phyloP scores from a whole-genome alignment of 2,888 invertebrate species.

The Watsonalla cultraria region DNA sequence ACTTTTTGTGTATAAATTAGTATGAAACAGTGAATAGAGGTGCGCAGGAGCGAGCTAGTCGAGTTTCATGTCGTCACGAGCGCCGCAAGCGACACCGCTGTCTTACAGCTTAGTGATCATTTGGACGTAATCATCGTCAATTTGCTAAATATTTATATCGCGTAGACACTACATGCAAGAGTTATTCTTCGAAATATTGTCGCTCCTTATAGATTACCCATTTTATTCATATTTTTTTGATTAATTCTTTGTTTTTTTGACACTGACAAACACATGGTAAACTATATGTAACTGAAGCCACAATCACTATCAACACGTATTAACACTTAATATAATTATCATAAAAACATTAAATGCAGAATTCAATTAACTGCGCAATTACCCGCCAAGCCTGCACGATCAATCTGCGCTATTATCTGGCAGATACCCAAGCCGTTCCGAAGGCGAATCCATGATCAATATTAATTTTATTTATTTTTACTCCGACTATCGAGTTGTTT shows the following conservation, averaged over 20 bases:
- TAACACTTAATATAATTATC: no score
- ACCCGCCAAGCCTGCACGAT: no score
- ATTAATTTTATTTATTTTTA: conserved; percentile 2
- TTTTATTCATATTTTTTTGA: no score
- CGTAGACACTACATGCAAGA: no score
- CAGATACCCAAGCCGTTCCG: not conserved
- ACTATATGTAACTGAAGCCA: no score
- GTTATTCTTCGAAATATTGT: no score
- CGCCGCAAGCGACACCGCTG: conserved; percentile 33
- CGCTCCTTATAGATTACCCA: no score
- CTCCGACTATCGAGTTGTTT: conserved; percentile 11
- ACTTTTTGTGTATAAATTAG: conserved; percentile 30
- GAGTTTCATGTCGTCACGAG: conserved; percentile 55
- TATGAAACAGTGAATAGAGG: conserved; percentile 38
- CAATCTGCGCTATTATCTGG: not conserved
- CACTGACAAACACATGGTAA: no score
- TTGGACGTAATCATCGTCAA: not conserved
- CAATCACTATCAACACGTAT: no score
- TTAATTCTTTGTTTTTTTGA: no score
- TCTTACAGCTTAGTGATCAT: conserved; percentile 10
- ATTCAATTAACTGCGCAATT: not conserved
- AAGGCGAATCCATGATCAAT: not conserved
- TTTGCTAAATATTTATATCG: not conserved
- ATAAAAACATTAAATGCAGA: not conserved
- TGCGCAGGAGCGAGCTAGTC: conserved; percentile 40